phyloP scores from a whole-genome alignment of 2,797 vertebrate genomes.

The Diplodus sargus region DNA sequence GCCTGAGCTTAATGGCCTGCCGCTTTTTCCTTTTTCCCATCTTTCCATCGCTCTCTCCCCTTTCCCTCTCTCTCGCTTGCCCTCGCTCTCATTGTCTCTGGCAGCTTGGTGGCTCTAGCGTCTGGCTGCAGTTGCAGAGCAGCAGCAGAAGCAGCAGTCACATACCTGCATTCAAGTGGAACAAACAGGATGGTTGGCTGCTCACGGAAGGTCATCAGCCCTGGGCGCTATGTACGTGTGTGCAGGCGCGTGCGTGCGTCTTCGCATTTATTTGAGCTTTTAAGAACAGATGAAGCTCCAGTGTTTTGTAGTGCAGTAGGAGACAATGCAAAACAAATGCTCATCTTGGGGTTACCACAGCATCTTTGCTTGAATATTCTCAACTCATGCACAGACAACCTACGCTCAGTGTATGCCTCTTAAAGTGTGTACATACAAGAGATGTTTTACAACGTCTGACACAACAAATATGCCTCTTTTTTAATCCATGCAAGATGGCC shows the following conservation, averaged over 20 bases:
- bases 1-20: slow-evolving; percentile 67
- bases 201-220: slow-evolving; percentile 85
- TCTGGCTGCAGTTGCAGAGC: slow-evolving; percentile 75
- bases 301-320: slow-evolving; percentile 43
- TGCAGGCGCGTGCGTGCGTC: slow-evolving; percentile 12
- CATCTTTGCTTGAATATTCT: neutral
- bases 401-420: neutral
- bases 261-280: slow-evolving; percentile 37
- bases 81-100: slow-evolving; percentile 53
- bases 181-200: slow-evolving; percentile 86
- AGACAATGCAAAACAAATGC: slow-evolving; percentile 34
- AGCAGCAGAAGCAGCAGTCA: slow-evolving; percentile 76
- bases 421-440: neutral
- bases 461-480: neutral
- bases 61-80: neutral
- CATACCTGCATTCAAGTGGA: slow-evolving; percentile 86
- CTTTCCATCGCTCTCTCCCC: slow-evolving; percentile 15
- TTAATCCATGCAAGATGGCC: neutral
- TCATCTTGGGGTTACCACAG: slow-evolving; percentile 23
- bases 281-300: slow-evolving; percentile 54
- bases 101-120: slow-evolving; percentile 71
- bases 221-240: slow-evolving; percentile 54
- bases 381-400: neutral
- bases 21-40: slow-evolving; percentile 39
- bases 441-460: neutral